Evolutionary conservation across 2,113 vertebrate species (phyloP).

Genomic region (Lepisosteus oculatus): DNA sequence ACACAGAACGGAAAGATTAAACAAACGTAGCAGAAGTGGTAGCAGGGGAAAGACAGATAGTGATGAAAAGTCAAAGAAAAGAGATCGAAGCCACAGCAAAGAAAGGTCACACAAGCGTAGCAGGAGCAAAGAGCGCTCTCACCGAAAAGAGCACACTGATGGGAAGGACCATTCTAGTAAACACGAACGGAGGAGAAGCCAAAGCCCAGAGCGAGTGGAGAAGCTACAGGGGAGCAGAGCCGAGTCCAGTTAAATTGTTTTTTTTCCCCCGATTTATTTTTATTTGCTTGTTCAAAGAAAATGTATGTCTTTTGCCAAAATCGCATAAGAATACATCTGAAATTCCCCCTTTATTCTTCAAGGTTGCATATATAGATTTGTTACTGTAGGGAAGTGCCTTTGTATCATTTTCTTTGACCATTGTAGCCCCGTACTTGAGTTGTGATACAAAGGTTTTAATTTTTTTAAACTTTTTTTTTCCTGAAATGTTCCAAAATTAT

Average conservation of each 20-base stretch:
- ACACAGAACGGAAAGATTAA: slow-evolving; percentile 69
- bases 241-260: slow-evolving; percentile 42
- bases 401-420: slow-evolving; percentile 67
- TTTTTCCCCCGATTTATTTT: not conserved
- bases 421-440: slow-evolving; percentile 62
- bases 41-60: slow-evolving; percentile 72
- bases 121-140: slow-evolving; percentile 71
- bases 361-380: slow-evolving; percentile 71
- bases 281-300: not conserved
- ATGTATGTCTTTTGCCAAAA: not conserved
- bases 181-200: slow-evolving; percentile 64
- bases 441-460: slow-evolving; percentile 64
- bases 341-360: slow-evolving; percentile 44
- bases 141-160: slow-evolving; percentile 65
- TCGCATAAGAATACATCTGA: slow-evolving; percentile 10
- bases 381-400: slow-evolving; percentile 81
- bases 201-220: slow-evolving; percentile 69
- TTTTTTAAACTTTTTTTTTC: slow-evolving; percentile 30
- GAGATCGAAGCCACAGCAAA: slow-evolving; percentile 69
- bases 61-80: slow-evolving; percentile 66
- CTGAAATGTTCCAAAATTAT: slow-evolving; percentile 57
- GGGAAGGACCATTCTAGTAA: slow-evolving; percentile 71
- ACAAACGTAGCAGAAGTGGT: slow-evolving; percentile 69
- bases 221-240: slow-evolving; percentile 71
- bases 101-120: slow-evolving; percentile 71